Base-by-base conservation (phyloP, 2,888 invertebrate species). In the Rhamphomyia laevipes region DNA sequence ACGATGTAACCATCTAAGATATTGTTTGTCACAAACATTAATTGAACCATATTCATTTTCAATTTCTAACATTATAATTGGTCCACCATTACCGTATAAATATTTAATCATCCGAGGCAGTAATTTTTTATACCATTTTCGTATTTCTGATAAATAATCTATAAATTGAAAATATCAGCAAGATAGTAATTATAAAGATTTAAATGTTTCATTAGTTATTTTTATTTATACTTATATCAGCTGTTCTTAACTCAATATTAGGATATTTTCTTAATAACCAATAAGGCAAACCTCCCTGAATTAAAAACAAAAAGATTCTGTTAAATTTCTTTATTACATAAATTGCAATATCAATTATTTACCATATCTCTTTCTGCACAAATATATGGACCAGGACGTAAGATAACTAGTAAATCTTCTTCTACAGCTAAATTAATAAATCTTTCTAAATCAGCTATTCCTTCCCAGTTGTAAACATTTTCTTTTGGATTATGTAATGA, bases 41-140 rank as follows among this genome's bases (percentile, higher is more conserved):
- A 82, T 91, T 59, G 90, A 89, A 4, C 94, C 94, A 59, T 93
- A 93, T 65, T 92, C 93, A 67, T 97, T 97, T 73, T 95, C 95
- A 65, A 86, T 84, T 76, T 92, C 91, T 41, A 91, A 82, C 74
- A 86, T 81, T 51, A 92, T 87, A 30, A 92, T 81, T 0, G 90
- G 87, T 0, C 92, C 92, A 1, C 90, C 89, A 60, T 86, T 86
- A 35, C 74, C 77, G 53, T 76, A 76, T 5, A 79, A 61, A 43
- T 73, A 65, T 0, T 73, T 69, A 11, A 60, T 60, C 16, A 77
- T 57, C 55, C 70, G 66, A n/a, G 65, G 58, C 63, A 79, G 75
- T 7, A 80, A 59, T 55, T 74, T 72, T 2, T 59, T 56, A 53
- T 77, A 67, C 79, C 79, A 80, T 51, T 70, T 66, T 49, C 69